Conservation (phyloP, 1,140 invertebrate species). For the Mamestra configurata region DNA sequence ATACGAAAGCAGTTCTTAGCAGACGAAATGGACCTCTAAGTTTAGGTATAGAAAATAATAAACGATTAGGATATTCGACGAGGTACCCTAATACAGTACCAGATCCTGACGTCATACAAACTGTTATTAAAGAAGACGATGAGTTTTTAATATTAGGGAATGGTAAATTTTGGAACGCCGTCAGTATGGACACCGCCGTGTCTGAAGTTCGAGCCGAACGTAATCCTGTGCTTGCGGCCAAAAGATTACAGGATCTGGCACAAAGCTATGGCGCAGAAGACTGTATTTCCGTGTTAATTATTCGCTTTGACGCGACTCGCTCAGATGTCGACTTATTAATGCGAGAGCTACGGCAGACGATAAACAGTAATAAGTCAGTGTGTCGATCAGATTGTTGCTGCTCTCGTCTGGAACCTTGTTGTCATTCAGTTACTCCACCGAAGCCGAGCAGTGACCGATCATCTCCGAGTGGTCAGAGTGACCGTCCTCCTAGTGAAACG, state of each 20-base stretch:
- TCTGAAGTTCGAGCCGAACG: constrained; percentile 92
- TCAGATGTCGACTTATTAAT: constrained; percentile 93
- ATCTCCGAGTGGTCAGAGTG: constrained; percentile 95
- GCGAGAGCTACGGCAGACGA: constrained; percentile 92
- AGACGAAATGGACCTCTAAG: constrained; percentile 89
- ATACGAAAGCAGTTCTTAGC: constrained; percentile 91
- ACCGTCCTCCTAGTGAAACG: constrained; percentile 88
- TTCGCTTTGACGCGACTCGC: constrained; percentile 90
- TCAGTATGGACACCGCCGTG: constrained; percentile 92
- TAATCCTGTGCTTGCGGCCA: constrained; percentile 93
- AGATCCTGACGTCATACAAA: constrained; percentile 93
- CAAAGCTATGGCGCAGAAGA: constrained; percentile 94
- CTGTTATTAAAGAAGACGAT: constrained; percentile 92
- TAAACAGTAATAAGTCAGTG: constrained; percentile 85
- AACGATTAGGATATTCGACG: constrained; percentile 90
- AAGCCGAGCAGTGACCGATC: constrained; percentile 90
- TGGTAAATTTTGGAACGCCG: constrained; percentile 93
- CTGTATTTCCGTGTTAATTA: constrained; percentile 93
- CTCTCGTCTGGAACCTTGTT: constrained; percentile 89
- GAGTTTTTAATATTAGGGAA: constrained; percentile 95
- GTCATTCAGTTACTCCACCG: constrained; percentile 87
- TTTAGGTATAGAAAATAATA: constrained; percentile 88
- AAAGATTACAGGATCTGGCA: constrained; percentile 93
- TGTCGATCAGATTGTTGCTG: constrained; percentile 90
- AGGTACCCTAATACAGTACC: constrained; percentile 91